Evolutionary conservation across 1,140 invertebrate species (phyloP).

Genomic region (Brachionus angularis): DNA sequence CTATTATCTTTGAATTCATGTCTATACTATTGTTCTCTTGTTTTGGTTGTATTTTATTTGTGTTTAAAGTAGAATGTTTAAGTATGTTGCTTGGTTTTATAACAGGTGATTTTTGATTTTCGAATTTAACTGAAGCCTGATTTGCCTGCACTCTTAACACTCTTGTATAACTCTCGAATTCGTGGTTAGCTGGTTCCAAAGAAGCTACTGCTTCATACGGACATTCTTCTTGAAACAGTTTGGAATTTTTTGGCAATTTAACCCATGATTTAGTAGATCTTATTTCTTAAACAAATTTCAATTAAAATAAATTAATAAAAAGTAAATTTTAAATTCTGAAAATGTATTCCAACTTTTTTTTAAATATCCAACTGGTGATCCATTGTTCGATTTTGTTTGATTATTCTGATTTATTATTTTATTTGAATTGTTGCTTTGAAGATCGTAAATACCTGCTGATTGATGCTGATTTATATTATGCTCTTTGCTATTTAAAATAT

Average conservation of each 20-base stretch:
- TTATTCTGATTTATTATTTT: too few relatives aligned
- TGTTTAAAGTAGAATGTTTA: constrained; percentile 33
- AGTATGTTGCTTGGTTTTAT: too few relatives aligned
- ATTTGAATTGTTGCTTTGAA: too few relatives aligned
- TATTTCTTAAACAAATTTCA: constrained; percentile 4
- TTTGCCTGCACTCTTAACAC: constrained; percentile 8
- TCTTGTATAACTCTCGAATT: constrained; percentile 34
- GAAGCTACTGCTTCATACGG: constrained; percentile 36
- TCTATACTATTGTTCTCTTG: background rate
- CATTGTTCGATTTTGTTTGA: too few relatives aligned
- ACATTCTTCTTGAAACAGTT: constrained; percentile 25
- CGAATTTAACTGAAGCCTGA: background rate
- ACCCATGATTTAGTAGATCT: constrained; percentile 36
- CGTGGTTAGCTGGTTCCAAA: constrained; percentile 26
- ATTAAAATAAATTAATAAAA: too few relatives aligned
- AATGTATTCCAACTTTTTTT: too few relatives aligned
- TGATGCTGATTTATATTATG: too few relatives aligned
- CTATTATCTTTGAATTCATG: background rate
- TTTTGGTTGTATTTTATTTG: background rate
- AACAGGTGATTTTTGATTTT: constrained; percentile 9
- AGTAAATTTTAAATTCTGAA: too few relatives aligned
- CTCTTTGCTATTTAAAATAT: too few relatives aligned
- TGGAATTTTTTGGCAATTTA: constrained; percentile 5
- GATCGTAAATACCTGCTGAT: too few relatives aligned
- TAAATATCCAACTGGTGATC: too few relatives aligned